phyloP scores from a whole-genome alignment of 2,797 vertebrate species.

The Morus bassanus region DNA sequence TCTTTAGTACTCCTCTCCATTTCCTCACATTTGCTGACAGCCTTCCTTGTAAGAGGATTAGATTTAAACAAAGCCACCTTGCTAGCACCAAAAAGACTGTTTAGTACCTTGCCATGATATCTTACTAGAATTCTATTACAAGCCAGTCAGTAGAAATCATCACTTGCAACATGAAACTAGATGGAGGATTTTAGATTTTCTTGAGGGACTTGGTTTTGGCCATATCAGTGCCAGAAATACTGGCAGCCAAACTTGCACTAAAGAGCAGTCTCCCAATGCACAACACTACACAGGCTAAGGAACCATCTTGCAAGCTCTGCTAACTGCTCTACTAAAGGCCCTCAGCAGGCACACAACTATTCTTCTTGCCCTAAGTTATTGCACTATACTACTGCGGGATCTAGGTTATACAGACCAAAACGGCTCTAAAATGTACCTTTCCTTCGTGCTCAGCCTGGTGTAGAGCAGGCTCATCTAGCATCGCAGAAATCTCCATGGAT shows the following conservation, averaged over 20 bases:
- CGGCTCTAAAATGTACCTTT: neutral
- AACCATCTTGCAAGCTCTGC: neutral
- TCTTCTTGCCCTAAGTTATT: neutral
- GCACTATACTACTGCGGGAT: neutral
- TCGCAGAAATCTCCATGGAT: neutral
- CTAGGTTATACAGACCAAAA: neutral
- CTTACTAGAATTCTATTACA: neutral
- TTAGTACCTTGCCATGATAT: neutral
- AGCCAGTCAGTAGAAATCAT: neutral
- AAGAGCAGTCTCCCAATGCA: neutral
- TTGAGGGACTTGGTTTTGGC: neutral
- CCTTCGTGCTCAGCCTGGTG: neutral
- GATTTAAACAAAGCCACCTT: neutral
- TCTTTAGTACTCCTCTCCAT: neutral
- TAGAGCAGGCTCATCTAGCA: neutral
- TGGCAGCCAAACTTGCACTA: neutral
- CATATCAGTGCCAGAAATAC: neutral
- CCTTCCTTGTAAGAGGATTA: fast-evolving
- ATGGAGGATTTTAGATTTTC: neutral
- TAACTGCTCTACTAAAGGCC: neutral
- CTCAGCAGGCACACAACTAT: neutral
- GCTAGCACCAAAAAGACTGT: neutral
- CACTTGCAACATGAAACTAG: neutral
- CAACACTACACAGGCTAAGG: neutral
- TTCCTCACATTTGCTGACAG: neutral